Conservation (phyloP, 1,140 invertebrate species). For the Cydia pomonella region DNA sequence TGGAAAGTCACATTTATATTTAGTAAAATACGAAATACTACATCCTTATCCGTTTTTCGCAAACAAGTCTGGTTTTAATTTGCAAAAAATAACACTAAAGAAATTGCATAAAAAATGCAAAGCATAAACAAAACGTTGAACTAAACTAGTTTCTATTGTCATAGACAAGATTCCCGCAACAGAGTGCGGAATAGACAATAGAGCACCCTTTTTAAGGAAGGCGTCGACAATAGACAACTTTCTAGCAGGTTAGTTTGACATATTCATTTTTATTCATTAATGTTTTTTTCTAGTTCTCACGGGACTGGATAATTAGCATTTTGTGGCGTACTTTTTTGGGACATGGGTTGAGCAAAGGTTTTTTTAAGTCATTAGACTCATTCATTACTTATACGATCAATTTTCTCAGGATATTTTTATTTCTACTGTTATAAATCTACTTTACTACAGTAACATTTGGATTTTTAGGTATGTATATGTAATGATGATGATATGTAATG, state of each 20-base stretch:
- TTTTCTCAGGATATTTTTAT: too few species aligned
- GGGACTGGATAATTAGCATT: not conserved
- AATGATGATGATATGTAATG: too few species aligned
- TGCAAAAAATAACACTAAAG: not conserved
- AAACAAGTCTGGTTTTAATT: not conserved
- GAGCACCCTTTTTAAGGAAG: constrained; percentile 6
- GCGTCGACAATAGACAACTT: not conserved
- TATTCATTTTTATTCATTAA: constrained; percentile 1
- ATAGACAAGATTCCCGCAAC: constrained; percentile 1
- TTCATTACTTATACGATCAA: not conserved
- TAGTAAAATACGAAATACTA: too few species aligned
- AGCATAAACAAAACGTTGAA: constrained; percentile 8
- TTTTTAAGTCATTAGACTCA: not conserved
- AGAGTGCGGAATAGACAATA: not conserved
- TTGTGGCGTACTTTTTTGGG: constrained; percentile 1
- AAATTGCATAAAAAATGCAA: constrained; percentile 17
- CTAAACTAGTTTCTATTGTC: not conserved
- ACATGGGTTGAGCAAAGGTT: not conserved
- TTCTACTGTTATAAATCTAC: too few species aligned
- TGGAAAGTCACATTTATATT: too few species aligned
- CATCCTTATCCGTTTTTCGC: too few species aligned
- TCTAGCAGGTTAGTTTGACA: constrained; percentile 1
- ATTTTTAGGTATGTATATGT: too few species aligned
- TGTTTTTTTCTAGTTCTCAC: not conserved
- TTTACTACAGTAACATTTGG: too few species aligned